Conservation (phyloP, 2,888 invertebrate species). For the Julus scandinavius region DNA sequence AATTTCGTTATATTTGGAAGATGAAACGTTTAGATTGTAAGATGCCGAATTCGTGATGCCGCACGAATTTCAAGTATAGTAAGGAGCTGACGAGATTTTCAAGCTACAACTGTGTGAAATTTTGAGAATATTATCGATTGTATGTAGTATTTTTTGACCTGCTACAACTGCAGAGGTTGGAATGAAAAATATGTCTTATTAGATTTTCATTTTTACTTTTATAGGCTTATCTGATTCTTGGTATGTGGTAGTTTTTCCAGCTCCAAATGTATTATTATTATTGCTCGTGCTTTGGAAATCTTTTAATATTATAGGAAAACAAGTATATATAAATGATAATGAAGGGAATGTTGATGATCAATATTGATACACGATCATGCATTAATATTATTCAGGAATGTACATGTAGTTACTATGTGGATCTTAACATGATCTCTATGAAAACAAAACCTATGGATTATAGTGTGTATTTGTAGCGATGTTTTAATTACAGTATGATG, state of each 20-base stretch:
- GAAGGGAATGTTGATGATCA: too few species aligned
- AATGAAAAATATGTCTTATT: neutral
- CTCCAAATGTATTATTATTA: neutral
- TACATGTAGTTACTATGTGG: too few species aligned
- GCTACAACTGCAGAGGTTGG: neutral
- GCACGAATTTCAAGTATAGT: neutral
- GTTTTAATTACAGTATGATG: too few species aligned
- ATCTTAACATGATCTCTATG: too few species aligned
- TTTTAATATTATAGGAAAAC: neutral
- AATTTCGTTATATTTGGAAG: constrained; percentile 12
- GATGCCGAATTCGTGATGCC: neutral
- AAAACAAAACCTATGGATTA: too few species aligned
- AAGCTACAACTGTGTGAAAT: neutral
- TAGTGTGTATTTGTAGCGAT: too few species aligned
- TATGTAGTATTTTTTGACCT: neutral
- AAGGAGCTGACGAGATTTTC: neutral
- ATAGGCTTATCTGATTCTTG: neutral
- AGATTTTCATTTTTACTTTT: neutral
- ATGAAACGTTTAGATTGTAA: neutral
- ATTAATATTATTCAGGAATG: too few species aligned
- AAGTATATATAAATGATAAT: too few species aligned
- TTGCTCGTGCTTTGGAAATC: neutral
- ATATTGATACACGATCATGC: too few species aligned
- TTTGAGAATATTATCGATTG: neutral
- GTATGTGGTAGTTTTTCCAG: neutral